These are phyloP conservation scores for Oophaga pumilio DNA, from an alignment of 2,113 vertebrate species.

Conservation along the genomic window DNA sequence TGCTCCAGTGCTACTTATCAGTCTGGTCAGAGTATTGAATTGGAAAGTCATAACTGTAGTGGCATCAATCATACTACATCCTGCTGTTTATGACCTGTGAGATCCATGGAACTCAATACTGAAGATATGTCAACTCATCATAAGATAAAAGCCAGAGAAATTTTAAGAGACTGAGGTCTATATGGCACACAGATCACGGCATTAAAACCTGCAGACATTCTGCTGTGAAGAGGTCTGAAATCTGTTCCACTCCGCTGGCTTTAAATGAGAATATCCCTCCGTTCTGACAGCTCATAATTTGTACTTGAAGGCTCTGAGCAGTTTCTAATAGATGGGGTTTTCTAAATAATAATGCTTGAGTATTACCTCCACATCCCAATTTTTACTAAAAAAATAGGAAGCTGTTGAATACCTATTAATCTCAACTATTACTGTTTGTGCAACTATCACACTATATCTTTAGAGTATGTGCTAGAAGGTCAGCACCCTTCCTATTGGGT, in stretches of 20 bases:
- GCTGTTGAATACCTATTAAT: neutral
- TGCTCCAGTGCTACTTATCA: neutral
- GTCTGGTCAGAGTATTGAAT: neutral
- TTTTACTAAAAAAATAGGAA: slow-evolving; percentile 7
- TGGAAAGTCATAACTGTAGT: neutral
- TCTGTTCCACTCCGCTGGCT: slow-evolving; percentile 47
- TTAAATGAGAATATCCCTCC: slow-evolving; percentile 48
- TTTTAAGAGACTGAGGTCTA: slow-evolving; percentile 14
- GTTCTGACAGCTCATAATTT: slow-evolving; percentile 56
- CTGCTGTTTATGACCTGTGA: slow-evolving; percentile 29
- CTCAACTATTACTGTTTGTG: neutral
- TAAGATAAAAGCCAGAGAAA: neutral
- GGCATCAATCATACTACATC: neutral
- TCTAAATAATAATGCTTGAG: slow-evolving; percentile 33
- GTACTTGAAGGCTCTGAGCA: slow-evolving; percentile 47
- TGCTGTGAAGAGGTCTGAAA: slow-evolving; percentile 28
- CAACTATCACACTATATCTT: neutral
- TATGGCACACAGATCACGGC: slow-evolving; percentile 27
- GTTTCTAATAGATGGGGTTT: slow-evolving; percentile 55
- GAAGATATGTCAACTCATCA: neutral
- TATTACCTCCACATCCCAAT: slow-evolving; percentile 20
- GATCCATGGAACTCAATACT: neutral
- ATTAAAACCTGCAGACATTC: slow-evolving; percentile 37
- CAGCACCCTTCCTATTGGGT: neutral
- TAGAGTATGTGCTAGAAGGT: neutral